A percentile compares a stretch with the other conserved stretches of the same genome.
These are phyloP conservation scores for Nerophis lumbriciformis DNA, from an alignment of 2,113 vertebrate species.

Conservation along the genomic window DNA sequence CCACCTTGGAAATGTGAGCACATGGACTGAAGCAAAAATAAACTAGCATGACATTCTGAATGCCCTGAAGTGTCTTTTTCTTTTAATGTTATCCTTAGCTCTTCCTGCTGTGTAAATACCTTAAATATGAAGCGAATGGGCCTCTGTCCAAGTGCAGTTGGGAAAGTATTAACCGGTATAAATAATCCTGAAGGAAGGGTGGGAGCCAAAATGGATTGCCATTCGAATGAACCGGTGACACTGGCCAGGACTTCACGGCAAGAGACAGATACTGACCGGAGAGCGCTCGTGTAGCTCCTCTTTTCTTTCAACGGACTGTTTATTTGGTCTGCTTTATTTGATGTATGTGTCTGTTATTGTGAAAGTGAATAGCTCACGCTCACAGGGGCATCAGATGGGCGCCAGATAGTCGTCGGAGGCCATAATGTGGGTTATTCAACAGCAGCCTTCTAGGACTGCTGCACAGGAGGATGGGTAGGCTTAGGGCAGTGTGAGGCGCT, in stretches of 20 bases:
- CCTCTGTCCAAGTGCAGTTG: conserved; percentile 77
- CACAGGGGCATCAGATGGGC: conserved; percentile 28
- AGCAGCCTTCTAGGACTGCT: conserved; percentile 36
- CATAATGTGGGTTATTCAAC: conserved; percentile 35
- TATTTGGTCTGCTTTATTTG: conserved; percentile 18
- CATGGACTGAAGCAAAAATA: conserved; percentile 76
- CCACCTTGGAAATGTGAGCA: conserved; percentile 61
- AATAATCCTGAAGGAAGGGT: conserved; percentile 83
- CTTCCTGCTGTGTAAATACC: conserved; percentile 79
- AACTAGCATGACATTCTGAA: conserved; percentile 77
- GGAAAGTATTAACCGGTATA: conserved; percentile 86
- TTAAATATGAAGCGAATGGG: conserved; percentile 86
- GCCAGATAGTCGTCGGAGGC: conserved; percentile 52
- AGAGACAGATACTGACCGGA: conserved; percentile 22
- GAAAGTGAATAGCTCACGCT: conserved; percentile 26
- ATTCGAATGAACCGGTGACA: conserved; percentile 75
- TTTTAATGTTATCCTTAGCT: conserved; percentile 90
- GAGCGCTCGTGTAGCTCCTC: conserved; percentile 21
- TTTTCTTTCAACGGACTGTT: conserved; percentile 6
- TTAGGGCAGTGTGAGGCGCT: conserved; percentile 11
- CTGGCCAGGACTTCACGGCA: conserved; percentile 68
- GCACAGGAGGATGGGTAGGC: conserved; percentile 5
- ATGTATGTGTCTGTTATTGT: conserved; percentile 10
- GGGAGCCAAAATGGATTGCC: conserved; percentile 71
- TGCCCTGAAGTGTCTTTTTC: conserved; percentile 80